Evolutionary conservation across 64 coral and sea anemone genomes (phyloP).

Genomic region (Anthopleura sola): DNA sequence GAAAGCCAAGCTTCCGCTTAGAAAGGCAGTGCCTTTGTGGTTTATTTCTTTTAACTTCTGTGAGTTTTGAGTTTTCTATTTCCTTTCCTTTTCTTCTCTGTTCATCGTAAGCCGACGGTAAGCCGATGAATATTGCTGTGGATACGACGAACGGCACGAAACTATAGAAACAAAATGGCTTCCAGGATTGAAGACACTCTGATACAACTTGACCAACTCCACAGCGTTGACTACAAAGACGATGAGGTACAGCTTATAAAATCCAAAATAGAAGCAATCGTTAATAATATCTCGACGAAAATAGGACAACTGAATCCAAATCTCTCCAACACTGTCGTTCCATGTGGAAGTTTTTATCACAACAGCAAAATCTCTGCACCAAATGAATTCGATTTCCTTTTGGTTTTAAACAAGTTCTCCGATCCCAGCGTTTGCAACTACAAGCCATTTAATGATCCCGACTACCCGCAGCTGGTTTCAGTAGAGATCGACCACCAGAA

Average conservation of each 20-base stretch:
- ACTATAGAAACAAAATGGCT: slow-evolving; percentile 13
- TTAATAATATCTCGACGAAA: slow-evolving; percentile 10
- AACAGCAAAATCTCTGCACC: slow-evolving; percentile 42
- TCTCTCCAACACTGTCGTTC: slow-evolving; percentile 34
- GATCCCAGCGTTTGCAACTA: slow-evolving; percentile 18
- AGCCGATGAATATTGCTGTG: too few species aligned
- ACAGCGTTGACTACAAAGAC: slow-evolving; percentile 34
- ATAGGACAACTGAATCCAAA: slow-evolving; percentile 36
- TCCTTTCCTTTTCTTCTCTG: too few species aligned
- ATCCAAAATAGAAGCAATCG: slow-evolving; percentile 41
- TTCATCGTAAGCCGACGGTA: too few species aligned
- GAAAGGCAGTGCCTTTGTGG: too few species aligned
- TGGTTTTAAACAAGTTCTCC: slow-evolving; percentile 42
- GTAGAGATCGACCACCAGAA: slow-evolving; percentile 25
- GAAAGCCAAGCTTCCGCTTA: too few species aligned
- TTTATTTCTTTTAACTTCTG: too few species aligned
- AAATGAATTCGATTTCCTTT: slow-evolving; percentile 45
- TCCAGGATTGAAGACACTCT: slow-evolving; percentile 47
- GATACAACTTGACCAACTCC: slow-evolving; percentile 20
- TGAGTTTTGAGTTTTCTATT: too few species aligned
- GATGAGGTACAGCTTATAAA: slow-evolving; percentile 40
- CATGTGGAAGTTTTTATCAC: slow-evolving; percentile 54
- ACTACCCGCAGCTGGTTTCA: slow-evolving; percentile 31
- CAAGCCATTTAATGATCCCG: slow-evolving; percentile 45
- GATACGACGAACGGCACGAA: too few species aligned